A percentile compares a stretch with the other conserved stretches of the same genome.
Conservation (phyloP, 1,140 invertebrate genomes). For the Leptestheria dahalacensis region DNA sequence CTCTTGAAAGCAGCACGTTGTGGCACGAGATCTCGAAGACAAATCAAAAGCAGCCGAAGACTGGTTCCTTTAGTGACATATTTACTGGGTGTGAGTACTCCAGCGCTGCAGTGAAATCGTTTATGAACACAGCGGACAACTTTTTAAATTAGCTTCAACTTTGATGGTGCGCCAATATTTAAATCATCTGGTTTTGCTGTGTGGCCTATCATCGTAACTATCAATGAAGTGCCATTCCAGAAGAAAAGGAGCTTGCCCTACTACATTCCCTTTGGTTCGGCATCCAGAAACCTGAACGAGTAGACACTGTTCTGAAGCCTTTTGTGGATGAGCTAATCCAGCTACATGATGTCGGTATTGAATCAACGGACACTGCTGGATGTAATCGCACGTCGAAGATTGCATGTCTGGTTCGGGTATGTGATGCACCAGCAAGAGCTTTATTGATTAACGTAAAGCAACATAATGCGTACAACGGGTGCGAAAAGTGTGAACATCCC, state of each 20-base stretch:
- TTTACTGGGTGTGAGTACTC: neutral
- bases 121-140: neutral
- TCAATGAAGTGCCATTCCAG: constrained; percentile 25
- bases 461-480: neutral
- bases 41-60: too few relatives aligned
- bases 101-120: neutral
- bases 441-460: neutral
- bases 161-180: constrained; percentile 25
- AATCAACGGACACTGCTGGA: neutral
- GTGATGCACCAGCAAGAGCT: neutral
- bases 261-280: constrained; percentile 6
- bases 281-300: neutral
- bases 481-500: constrained; percentile 4
- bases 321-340: constrained; percentile 1
- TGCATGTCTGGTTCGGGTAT: neutral
- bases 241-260: constrained; percentile 10
- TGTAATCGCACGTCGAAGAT: neutral
- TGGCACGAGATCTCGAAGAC: too few relatives aligned
- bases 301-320: neutral
- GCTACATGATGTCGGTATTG: neutral
- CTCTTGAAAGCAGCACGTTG: too few relatives aligned
- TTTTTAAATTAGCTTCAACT: neutral
- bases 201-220: constrained; percentile 24
- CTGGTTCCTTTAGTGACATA: too few relatives aligned
- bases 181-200: constrained; percentile 24